These are phyloP conservation scores for Dryobota labecula DNA, from an alignment of 2,888 invertebrate species.

Conservation along the genomic window DNA sequence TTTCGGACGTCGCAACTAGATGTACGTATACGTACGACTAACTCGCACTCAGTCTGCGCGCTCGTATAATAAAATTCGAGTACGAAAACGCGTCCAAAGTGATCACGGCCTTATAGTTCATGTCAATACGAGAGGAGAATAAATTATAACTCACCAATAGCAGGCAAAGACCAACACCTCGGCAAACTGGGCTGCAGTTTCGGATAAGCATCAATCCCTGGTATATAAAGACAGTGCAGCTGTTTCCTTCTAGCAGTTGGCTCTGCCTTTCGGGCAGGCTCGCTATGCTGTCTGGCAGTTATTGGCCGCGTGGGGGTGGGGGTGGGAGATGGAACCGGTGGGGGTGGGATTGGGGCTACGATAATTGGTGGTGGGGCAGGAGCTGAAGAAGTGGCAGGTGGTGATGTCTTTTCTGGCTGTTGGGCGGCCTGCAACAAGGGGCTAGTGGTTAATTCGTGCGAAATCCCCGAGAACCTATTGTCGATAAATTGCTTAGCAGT, in stretches of 20 bases:
- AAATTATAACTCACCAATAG: constrained; percentile 89
- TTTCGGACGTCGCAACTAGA: no score
- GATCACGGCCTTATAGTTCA: no score
- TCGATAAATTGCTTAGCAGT: no score
- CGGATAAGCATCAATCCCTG: constrained; percentile 95
- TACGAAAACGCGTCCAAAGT: no score
- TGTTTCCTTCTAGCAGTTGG: constrained; percentile 56
- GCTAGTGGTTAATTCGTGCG: no score
- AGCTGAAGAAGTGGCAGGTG: constrained; percentile 26
- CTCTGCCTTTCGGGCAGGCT: constrained; percentile 19
- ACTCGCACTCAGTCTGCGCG: no score
- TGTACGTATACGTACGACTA: no score
- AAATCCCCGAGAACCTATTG: no score
- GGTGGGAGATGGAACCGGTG: constrained; percentile 20
- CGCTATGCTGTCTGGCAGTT: constrained; percentile 32
- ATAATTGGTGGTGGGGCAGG: constrained; percentile 18
- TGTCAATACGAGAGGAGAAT: no score
- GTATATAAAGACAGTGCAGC: constrained; percentile 92
- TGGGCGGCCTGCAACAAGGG: constrained; percentile 48
- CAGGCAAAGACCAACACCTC: constrained; percentile 94
- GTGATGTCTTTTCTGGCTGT: constrained; percentile 50
- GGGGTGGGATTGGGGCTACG: constrained; percentile 33
- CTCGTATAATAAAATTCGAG: no score
- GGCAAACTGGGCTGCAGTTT: constrained; percentile 92
- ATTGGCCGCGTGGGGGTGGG: not conserved